Percentiles rank a stretch among this genome's conserved stretches.
phyloP scores from a whole-genome alignment of 2,113 vertebrate species.

The Beaufortia kweichowensis region DNA sequence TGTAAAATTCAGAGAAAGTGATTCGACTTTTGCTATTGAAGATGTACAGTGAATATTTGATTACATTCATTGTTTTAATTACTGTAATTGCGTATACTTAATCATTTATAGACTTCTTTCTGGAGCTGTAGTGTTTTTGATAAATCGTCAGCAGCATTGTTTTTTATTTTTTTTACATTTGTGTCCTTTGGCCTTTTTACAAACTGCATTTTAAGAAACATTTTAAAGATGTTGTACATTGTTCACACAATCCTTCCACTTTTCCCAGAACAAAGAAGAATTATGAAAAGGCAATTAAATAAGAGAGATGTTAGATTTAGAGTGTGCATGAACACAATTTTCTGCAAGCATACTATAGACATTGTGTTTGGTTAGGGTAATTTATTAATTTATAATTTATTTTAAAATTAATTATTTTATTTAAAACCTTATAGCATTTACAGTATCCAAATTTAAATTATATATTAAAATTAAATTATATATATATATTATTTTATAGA shows the following conservation, averaged over 20 bases:
- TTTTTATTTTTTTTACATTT: not conserved
- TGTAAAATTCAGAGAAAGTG: not conserved
- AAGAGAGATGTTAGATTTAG: not conserved
- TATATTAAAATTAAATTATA: no score
- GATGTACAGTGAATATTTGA: not conserved
- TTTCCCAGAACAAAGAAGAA: constrained; percentile 13
- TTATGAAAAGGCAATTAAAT: not conserved
- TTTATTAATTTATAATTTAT: constrained; percentile 2
- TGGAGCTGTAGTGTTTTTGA: not conserved
- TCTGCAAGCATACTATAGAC: not conserved
- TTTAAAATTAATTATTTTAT: no score
- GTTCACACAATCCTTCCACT: not conserved
- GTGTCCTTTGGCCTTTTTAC: not conserved
- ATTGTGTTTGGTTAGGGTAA: no score
- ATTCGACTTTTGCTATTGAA: not conserved
- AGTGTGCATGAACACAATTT: not conserved
- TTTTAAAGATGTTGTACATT: constrained; percentile 6
- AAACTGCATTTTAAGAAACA: constrained; percentile 4
- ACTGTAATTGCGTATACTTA: not conserved
- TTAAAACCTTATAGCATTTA: no score
- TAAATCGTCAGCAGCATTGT: constrained; percentile 11
- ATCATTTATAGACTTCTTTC: not conserved
- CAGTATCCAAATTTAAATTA: no score
- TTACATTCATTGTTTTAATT: constrained; percentile 1
- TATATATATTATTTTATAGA: not conserved